Evolutionary conservation across 1,140 invertebrate species (phyloP).

Genomic region (Drosophila bifasciata): DNA sequence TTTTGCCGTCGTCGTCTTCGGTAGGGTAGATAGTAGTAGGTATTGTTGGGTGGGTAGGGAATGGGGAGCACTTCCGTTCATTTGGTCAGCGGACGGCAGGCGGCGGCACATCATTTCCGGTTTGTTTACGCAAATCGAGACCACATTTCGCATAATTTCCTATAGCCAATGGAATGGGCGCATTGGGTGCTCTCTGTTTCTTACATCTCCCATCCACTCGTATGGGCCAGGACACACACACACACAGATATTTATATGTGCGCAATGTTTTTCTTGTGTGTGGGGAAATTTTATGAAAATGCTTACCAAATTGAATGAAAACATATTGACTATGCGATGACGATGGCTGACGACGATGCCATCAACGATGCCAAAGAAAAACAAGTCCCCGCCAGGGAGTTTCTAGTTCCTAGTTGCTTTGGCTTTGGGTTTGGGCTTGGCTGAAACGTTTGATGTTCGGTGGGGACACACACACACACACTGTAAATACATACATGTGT

Average conservation of each 20-base stretch:
- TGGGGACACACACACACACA: no score
- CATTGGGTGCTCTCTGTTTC: no score
- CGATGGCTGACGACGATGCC: constrained; percentile 54
- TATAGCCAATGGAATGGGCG: constrained; percentile 60
- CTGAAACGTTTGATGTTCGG: constrained; percentile 76
- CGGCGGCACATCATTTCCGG: constrained; percentile 76
- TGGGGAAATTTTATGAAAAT: constrained; percentile 80
- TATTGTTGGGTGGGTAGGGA: background rate
- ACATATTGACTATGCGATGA: constrained; percentile 78
- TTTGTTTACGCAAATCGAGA: constrained; percentile 82
- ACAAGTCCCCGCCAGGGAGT: constrained; percentile 47
- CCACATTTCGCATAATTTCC: constrained; percentile 83
- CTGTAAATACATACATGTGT: constrained; percentile 79
- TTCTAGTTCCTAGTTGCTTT: constrained; percentile 36
- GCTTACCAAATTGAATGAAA: constrained; percentile 82
- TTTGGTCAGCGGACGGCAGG: constrained; percentile 70
- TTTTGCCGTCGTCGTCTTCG: no score
- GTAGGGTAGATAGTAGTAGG: no score
- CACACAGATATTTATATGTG: constrained; percentile 58
- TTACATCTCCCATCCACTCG: constrained; percentile 8
- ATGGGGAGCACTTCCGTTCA: constrained; percentile 33
- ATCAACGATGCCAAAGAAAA: constrained; percentile 69
- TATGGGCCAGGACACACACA: background rate
- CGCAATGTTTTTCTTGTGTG: constrained; percentile 81
- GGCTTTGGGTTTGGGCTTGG: no score